These are phyloP conservation scores for Neopipo cinnamomea DNA, from an alignment of 2,113 vertebrate genomes.

Conservation along the genomic window DNA sequence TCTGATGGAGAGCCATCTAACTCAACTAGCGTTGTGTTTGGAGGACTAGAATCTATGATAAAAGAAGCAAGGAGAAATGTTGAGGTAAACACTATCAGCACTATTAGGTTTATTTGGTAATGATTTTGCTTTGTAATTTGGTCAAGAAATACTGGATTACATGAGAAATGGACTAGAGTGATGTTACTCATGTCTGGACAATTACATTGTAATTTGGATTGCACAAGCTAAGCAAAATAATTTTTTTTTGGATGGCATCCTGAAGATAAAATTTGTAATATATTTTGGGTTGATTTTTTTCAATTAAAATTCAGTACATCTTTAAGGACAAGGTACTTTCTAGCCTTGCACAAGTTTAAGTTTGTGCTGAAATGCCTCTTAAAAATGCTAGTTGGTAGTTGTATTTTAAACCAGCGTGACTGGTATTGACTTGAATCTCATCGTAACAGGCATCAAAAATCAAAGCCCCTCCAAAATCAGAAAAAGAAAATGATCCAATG, in stretches of 20 bases:
- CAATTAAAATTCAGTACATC: not conserved
- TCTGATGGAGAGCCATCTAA: conserved; percentile 85
- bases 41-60: conserved; percentile 97
- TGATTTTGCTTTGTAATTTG: not conserved
- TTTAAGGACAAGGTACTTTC: not conserved
- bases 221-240: not conserved
- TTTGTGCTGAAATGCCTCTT: not conserved
- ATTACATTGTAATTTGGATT: not conserved
- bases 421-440: not conserved
- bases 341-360: not conserved
- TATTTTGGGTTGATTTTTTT: not conserved
- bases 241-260: not conserved
- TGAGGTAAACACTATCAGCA: conserved; percentile 77
- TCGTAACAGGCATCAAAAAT: conserved; percentile 89
- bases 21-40: conserved; percentile 81
- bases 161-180: not conserved
- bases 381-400: not conserved
- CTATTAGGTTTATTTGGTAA: not conserved
- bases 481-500: conserved; percentile 96
- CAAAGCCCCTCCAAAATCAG: conserved; percentile 82
- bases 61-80: conserved; percentile 94
- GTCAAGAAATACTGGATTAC: not conserved
- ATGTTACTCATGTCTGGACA: not conserved
- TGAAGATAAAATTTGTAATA: not conserved
- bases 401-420: not conserved